A percentile compares a stretch with the other conserved stretches of the same genome.
Conservation (phyloP, 2,113 vertebrate genomes). For the Sminthopsis crassicaudata region DNA sequence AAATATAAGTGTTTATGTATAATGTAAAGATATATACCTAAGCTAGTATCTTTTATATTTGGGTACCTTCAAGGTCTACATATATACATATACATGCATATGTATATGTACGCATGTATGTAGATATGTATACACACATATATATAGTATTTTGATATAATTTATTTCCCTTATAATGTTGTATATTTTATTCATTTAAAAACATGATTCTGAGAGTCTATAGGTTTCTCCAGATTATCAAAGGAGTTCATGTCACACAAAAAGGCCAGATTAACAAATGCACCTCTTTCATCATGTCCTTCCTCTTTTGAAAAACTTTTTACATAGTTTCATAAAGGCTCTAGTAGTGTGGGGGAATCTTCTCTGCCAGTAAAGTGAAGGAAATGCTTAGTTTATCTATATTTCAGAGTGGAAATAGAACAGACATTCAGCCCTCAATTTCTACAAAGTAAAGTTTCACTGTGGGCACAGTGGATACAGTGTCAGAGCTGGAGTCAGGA, state of each 20-base stretch:
- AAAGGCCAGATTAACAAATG: not conserved
- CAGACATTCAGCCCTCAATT: too few species aligned
- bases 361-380: too few species aligned
- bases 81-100: too few species aligned
- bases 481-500: too few species aligned
- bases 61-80: too few species aligned
- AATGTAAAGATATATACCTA: not conserved
- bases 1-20: not conserved
- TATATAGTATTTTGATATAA: not conserved
- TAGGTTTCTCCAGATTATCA: not conserved
- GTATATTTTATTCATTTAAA: not conserved
- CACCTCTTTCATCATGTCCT: not conserved
- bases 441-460: too few species aligned
- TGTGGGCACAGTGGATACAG: too few species aligned
- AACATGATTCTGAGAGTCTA: not conserved
- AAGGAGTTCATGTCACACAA: not conserved
- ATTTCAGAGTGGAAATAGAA: too few species aligned
- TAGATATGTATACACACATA: not conserved
- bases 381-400: too few species aligned
- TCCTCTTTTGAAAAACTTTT: not conserved
- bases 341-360: not conserved
- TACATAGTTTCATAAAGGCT: not conserved
- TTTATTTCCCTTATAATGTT: not conserved
- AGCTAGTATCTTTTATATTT: not conserved
- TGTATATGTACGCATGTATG: too few species aligned